phyloP scores from a whole-genome alignment of 2,797 vertebrate species.

The Phataginus tetradactyla region DNA sequence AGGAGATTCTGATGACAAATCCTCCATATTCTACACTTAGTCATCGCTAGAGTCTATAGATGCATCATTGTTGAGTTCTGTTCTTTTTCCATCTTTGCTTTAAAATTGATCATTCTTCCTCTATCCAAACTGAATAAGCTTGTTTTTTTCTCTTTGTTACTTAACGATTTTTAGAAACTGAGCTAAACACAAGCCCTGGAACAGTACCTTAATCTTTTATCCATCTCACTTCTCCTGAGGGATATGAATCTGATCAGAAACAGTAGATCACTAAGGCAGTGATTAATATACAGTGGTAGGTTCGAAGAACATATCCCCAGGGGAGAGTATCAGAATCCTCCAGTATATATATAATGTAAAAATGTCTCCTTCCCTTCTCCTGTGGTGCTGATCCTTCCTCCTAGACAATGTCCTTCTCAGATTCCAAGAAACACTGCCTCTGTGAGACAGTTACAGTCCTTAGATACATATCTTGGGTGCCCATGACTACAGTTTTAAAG shows the following conservation, averaged over 20 bases:
- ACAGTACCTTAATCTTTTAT: slow-evolving; percentile 18
- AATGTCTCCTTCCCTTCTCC: neutral
- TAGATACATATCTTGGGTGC: slow-evolving; percentile 10
- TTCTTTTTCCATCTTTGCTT: slow-evolving; percentile 46
- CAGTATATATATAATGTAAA: neutral
- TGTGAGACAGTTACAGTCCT: neutral
- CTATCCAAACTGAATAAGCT: slow-evolving; percentile 21
- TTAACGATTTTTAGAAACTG: slow-evolving; percentile 42
- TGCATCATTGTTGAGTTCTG: neutral
- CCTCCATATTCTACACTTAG: neutral
- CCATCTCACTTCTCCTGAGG: neutral
- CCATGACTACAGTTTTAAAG: slow-evolving; percentile 1
- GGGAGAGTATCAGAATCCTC: neutral
- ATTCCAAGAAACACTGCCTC: neutral
- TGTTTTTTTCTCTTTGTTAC: slow-evolving; percentile 51
- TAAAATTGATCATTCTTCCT: neutral
- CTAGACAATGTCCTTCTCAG: neutral
- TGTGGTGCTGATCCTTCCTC: neutral
- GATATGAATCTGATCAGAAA: slow-evolving; percentile 43
- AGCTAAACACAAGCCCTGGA: slow-evolving; percentile 26
- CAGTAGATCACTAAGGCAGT: slow-evolving; percentile 14
- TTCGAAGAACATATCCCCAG: neutral
- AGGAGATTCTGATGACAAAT: neutral
- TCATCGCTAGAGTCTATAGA: neutral
- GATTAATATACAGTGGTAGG: neutral